Evolutionary conservation across 2,888 invertebrate genomes (phyloP).

Genomic region (Lucinisca nassula): DNA sequence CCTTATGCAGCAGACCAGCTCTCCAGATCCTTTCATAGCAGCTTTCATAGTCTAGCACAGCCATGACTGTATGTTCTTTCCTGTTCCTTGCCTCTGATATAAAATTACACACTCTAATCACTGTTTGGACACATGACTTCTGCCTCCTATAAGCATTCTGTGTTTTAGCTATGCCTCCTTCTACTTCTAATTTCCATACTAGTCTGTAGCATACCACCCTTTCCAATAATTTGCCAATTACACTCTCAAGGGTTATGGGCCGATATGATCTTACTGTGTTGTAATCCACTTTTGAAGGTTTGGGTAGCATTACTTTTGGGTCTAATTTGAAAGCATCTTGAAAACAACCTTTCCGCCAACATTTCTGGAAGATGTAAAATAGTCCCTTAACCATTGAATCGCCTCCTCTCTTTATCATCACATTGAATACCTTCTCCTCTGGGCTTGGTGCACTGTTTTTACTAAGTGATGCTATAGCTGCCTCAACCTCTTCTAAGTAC

Average conservation of each 20-base stretch:
- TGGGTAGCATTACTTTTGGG: neutral
- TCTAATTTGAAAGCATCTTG: neutral
- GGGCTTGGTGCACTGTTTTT: slow-evolving; percentile 9
- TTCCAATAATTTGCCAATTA: slow-evolving; percentile 12
- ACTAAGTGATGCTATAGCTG: neutral
- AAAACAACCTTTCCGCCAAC: neutral
- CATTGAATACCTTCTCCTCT: slow-evolving; percentile 1
- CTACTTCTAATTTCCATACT: neutral
- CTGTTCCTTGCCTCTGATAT: neutral
- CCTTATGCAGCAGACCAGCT: slow-evolving; percentile 7
- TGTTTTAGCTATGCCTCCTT: neutral
- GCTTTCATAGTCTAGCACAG: neutral
- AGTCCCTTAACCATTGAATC: neutral
- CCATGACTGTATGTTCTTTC: neutral
- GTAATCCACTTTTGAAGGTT: slow-evolving; percentile 12
- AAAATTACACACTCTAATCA: neutral
- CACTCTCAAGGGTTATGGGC: slow-evolving; percentile 13
- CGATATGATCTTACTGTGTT: slow-evolving; percentile 5
- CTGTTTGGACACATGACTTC: neutral
- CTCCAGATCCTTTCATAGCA: slow-evolving; percentile 14
- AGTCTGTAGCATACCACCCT: neutral
- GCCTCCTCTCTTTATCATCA: neutral
- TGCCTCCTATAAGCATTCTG: slow-evolving; percentile 15
- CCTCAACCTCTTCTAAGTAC: neutral
- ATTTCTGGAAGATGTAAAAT: neutral